phyloP scores from a whole-genome alignment of 2,888 invertebrate genomes.

The Sympetrum striolatum region DNA sequence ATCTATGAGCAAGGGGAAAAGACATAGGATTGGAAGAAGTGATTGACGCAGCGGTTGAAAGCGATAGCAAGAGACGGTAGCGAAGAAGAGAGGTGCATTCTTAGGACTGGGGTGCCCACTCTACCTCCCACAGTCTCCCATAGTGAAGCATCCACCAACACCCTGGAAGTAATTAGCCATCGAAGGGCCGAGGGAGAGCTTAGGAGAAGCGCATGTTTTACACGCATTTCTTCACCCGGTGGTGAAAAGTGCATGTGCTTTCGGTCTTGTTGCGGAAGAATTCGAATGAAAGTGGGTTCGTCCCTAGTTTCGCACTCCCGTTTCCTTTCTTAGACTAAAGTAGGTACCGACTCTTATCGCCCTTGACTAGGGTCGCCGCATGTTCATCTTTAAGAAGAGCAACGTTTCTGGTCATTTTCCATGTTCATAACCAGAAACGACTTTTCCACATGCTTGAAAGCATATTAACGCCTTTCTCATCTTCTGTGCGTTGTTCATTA shows the following conservation, averaged over 20 bases:
- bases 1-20: not conserved
- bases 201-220: no score
- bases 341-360: no score
- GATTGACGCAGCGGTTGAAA: not conserved
- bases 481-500: no score
- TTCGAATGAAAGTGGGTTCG: not conserved
- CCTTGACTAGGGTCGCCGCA: no score
- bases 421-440: no score
- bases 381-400: no score
- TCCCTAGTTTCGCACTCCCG: no score
- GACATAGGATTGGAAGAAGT: not conserved
- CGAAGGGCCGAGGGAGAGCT: not conserved
- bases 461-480: no score
- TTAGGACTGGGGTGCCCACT: slow-evolving; percentile 4
- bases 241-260: not conserved
- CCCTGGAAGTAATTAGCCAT: slow-evolving; percentile 27
- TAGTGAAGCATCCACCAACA: slow-evolving; percentile 25
- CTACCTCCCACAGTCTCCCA: slow-evolving; percentile 30
- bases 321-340: no score
- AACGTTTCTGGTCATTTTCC: no score
- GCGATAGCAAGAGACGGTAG: not conserved
- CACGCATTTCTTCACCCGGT: no score
- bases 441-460: no score
- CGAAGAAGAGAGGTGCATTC: not conserved
- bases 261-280: not conserved